Conservation (phyloP, 2,888 invertebrate species). For the Hermaeophaga mercurialis region DNA sequence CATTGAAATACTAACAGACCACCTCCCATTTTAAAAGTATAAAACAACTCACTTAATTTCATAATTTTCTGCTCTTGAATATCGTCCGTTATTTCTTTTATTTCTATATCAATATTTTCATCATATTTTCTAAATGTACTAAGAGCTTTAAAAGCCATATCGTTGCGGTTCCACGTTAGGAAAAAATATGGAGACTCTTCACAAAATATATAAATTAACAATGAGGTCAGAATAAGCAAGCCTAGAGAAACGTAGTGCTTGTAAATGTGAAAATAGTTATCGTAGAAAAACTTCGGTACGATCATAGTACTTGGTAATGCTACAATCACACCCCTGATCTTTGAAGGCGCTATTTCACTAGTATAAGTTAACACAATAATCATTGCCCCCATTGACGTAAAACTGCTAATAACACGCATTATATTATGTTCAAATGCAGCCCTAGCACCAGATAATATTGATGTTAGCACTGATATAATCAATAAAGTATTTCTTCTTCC, state of each 20-base stretch:
- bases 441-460: neutral
- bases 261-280: neutral
- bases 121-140: neutral
- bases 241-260: neutral
- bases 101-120: neutral
- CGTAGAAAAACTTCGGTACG: neutral
- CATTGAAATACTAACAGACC: neutral
- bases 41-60: neutral
- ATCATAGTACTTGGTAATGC: neutral
- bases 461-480: neutral
- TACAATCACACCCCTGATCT: neutral
- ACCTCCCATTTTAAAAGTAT: neutral
- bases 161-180: neutral
- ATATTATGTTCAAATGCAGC: neutral
- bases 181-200: constrained; percentile 1
- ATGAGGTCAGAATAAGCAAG: neutral
- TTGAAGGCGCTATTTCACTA: neutral
- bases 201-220: neutral
- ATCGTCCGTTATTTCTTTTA: neutral
- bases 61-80: neutral
- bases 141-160: neutral
- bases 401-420: neutral
- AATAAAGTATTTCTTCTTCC: neutral
- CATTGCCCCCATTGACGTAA: neutral
- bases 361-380: neutral